These are phyloP conservation scores for Hypomecis punctinalis DNA, from an alignment of 2,888 invertebrate genomes.

Conservation along the genomic window DNA sequence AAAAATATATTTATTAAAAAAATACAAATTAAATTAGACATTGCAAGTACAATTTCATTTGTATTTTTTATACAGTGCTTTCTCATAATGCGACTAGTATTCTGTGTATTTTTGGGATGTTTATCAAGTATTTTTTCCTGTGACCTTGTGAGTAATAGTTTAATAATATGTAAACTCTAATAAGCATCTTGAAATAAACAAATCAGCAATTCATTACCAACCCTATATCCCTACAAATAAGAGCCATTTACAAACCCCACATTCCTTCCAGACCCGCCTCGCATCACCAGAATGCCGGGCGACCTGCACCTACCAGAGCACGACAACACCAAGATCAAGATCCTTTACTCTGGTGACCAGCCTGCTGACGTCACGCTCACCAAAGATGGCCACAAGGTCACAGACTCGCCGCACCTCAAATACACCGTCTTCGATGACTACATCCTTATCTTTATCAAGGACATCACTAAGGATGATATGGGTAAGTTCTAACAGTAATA, in stretches of 20 bases:
- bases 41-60: too few species aligned
- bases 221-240: too few species aligned
- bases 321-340: constrained; percentile 98
- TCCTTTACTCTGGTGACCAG: constrained; percentile 98
- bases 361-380: constrained; percentile 95
- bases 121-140: too few species aligned
- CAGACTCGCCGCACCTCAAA: constrained; percentile 88
- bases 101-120: too few species aligned
- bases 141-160: too few species aligned
- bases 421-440: constrained; percentile 98
- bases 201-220: too few species aligned
- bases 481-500: constrained; percentile 77
- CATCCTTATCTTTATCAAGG: constrained; percentile 97
- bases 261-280: constrained; percentile 89
- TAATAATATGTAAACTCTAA: too few species aligned
- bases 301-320: constrained; percentile 96
- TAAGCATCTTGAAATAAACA: too few species aligned
- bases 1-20: too few species aligned
- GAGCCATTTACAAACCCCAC: neutral
- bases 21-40: too few species aligned
- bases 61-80: too few species aligned
- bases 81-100: too few species aligned
- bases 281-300: constrained; percentile 95
- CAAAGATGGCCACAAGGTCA: constrained; percentile 92
- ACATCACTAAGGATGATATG: constrained; percentile 94